phyloP scores from a whole-genome alignment of 1,140 invertebrate genomes.

The Argopecten irradians region DNA sequence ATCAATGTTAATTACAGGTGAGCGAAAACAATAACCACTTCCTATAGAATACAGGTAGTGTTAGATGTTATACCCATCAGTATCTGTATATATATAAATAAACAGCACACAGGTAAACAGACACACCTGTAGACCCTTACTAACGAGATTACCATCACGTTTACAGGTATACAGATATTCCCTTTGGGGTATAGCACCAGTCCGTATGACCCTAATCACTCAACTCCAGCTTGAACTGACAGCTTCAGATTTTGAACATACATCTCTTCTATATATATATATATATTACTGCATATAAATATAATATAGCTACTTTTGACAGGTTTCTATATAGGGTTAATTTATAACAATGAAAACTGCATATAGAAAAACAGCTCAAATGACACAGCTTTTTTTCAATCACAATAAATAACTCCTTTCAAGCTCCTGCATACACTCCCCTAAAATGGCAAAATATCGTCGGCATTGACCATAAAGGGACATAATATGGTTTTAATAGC shows the following conservation, averaged over 20 bases:
- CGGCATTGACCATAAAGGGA: too few species aligned
- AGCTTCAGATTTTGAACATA: background rate
- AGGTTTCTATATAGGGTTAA: background rate
- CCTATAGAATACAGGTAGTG: background rate
- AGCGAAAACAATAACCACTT: background rate
- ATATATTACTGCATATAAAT: too few species aligned
- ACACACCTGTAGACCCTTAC: constrained; percentile 10
- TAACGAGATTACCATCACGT: constrained; percentile 14
- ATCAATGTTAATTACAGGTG: too few species aligned
- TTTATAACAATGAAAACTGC: too few species aligned
- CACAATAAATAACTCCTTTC: too few species aligned
- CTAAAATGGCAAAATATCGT: too few species aligned
- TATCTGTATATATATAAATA: background rate
- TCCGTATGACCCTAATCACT: background rate
- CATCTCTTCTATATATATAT: background rate
- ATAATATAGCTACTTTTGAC: too few species aligned
- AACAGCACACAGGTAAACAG: background rate
- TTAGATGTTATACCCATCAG: background rate
- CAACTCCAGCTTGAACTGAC: background rate
- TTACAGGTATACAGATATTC: background rate
- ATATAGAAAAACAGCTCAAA: too few species aligned
- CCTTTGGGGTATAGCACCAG: constrained; percentile 5
- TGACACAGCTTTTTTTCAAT: too few species aligned
- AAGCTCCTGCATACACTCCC: too few species aligned
- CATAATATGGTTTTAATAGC: too few species aligned